Percentiles rank a stretch among this genome's conserved stretches.
Evolutionary conservation across 2,888 invertebrate species (phyloP).

Genomic region (Halictus ligatus): DNA sequence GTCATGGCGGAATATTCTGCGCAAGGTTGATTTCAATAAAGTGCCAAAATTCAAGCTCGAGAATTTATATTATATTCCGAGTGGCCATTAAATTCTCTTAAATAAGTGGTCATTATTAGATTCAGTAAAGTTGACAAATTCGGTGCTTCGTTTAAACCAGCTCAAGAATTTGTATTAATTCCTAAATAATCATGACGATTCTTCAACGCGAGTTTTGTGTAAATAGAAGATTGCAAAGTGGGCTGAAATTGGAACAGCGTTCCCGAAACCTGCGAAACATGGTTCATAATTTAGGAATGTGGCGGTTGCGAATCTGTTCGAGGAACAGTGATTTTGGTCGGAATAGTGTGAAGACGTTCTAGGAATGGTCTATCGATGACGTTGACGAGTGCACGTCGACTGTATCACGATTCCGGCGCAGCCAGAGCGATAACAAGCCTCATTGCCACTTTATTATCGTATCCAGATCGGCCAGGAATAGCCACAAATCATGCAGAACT

Average conservation of each 20-base stretch:
- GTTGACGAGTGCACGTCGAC: conserved; percentile 75
- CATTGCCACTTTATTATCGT: conserved; percentile 84
- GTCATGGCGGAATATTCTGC: no score
- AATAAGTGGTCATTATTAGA: no score
- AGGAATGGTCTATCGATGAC: conserved; percentile 75
- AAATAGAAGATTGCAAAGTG: background rate
- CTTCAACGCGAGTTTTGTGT: background rate
- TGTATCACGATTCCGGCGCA: conserved; percentile 70
- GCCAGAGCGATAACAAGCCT: conserved; percentile 82
- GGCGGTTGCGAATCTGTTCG: conserved; percentile 15
- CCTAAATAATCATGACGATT: background rate
- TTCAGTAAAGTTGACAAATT: no score
- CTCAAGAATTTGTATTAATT: no score
- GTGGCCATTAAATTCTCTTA: no score
- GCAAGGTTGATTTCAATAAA: no score
- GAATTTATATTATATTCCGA: no score
- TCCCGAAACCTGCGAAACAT: background rate
- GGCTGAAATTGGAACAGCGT: background rate
- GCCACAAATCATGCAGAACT: conserved; percentile 82
- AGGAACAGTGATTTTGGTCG: conserved; percentile 2
- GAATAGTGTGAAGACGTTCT: conserved; percentile 39
- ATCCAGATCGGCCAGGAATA: conserved; percentile 80
- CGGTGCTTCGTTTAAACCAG: background rate
- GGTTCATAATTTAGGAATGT: background rate
- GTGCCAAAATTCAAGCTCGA: no score